Percentiles rank a stretch among this genome's conserved stretches.
phyloP scores from a whole-genome alignment of 2,113 vertebrate genomes.

The Tupaia chinensis region DNA sequence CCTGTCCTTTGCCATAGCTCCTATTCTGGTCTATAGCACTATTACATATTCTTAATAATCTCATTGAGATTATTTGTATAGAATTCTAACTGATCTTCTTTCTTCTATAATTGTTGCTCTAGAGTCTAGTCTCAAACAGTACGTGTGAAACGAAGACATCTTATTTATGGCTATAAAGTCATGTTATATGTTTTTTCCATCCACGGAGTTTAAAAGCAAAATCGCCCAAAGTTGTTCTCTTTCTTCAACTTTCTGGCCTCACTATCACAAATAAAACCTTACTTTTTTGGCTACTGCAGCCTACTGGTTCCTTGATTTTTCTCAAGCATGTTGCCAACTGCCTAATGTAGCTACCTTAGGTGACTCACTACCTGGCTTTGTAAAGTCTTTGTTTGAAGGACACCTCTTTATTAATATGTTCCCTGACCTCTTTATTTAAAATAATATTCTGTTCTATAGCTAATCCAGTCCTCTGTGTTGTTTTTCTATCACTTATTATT shows the following conservation, averaged over 20 bases:
- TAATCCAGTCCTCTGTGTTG: not conserved
- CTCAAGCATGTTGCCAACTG: not conserved
- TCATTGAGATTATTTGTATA: not conserved
- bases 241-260: not conserved
- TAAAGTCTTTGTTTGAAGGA: not conserved
- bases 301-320: not conserved
- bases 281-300: not conserved
- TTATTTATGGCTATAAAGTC: not conserved
- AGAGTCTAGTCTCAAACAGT: not conserved
- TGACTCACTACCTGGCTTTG: not conserved
- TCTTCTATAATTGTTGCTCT: not conserved
- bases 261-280: not conserved
- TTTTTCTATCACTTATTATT: not conserved
- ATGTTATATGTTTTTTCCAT: not conserved
- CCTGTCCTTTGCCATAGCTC: not conserved
- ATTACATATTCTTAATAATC: not conserved
- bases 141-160: not conserved
- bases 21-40: not conserved
- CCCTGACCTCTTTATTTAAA: not conserved
- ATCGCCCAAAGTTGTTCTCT: not conserved
- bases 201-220: not conserved
- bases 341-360: not conserved
- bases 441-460: not conserved
- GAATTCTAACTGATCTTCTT: not conserved
- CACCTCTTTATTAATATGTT: not conserved